Evolutionary conservation across 2,113 vertebrate genomes (phyloP).

Genomic region (Trinectes maculatus): DNA sequence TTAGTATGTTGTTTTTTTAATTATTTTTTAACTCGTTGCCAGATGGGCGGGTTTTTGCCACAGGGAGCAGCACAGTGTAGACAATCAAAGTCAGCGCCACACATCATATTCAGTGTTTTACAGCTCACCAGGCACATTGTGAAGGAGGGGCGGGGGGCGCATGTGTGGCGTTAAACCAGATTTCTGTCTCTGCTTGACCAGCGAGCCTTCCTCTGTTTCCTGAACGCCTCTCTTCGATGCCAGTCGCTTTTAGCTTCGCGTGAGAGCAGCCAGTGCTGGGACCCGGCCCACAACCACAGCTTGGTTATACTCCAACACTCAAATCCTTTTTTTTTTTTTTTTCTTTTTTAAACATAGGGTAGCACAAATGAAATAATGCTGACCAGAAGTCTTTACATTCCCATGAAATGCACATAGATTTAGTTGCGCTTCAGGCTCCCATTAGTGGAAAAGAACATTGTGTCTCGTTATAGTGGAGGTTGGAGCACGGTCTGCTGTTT

Average conservation of each 20-base stretch:
- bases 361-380: constrained; percentile 10
- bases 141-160: too few relatives aligned
- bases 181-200: not conserved
- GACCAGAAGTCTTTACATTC: constrained; percentile 8
- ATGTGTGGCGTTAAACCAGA: not conserved
- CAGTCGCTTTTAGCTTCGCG: constrained; percentile 20
- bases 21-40: not conserved
- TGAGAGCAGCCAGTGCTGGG: constrained; percentile 41
- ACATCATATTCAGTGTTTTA: constrained; percentile 2
- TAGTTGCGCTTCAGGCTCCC: too few relatives aligned
- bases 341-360: not conserved
- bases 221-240: constrained; percentile 1
- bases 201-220: constrained; percentile 3
- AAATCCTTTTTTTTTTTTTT: constrained; percentile 20
- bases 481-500: too few relatives aligned
- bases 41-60: constrained; percentile 22
- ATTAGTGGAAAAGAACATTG: too few relatives aligned
- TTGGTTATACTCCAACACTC: constrained; percentile 44
- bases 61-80: not conserved
- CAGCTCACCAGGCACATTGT: constrained; percentile 1
- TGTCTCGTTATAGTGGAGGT: too few relatives aligned
- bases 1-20: fast-evolving
- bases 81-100: constrained; percentile 46
- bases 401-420: constrained; percentile 34
- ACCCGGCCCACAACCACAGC: constrained; percentile 42